Evolutionary conservation across 2,797 vertebrate genomes (phyloP).

Genomic region (Margarornis squamiger): DNA sequence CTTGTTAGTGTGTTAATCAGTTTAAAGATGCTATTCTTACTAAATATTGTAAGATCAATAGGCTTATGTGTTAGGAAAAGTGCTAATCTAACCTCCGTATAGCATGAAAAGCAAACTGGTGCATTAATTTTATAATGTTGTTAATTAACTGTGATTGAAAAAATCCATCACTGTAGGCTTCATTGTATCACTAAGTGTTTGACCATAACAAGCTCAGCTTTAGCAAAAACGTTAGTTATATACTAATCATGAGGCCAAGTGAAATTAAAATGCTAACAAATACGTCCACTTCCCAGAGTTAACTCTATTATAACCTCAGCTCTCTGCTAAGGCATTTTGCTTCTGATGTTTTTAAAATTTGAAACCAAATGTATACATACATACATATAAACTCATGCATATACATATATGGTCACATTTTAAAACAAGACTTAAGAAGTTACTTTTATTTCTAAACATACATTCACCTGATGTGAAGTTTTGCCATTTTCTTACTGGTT

Average conservation of each 20-base stretch:
- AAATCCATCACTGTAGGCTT: neutral
- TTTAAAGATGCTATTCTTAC: slow-evolving; percentile 28
- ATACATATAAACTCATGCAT: neutral
- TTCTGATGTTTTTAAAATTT: neutral
- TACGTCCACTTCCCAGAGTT: neutral
- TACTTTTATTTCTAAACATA: neutral
- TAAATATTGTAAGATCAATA: slow-evolving; percentile 31
- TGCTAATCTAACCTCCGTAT: neutral
- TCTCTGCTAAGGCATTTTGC: neutral
- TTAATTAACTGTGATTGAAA: neutral
- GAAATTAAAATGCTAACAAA: neutral
- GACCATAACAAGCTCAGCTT: neutral
- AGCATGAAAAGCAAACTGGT: neutral
- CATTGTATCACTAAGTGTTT: neutral
- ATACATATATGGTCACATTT: neutral
- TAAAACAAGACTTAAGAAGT: neutral
- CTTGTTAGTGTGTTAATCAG: slow-evolving; percentile 1
- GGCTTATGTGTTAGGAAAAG: neutral
- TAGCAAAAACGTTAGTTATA: neutral
- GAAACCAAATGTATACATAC: fast-evolving
- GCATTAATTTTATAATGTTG: neutral
- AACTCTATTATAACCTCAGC: neutral
- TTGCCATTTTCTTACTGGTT: neutral
- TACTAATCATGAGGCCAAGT: neutral
- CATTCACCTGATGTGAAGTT: neutral